phyloP scores from a whole-genome alignment of 2,113 vertebrate genomes.

The Notechis scutatus region DNA sequence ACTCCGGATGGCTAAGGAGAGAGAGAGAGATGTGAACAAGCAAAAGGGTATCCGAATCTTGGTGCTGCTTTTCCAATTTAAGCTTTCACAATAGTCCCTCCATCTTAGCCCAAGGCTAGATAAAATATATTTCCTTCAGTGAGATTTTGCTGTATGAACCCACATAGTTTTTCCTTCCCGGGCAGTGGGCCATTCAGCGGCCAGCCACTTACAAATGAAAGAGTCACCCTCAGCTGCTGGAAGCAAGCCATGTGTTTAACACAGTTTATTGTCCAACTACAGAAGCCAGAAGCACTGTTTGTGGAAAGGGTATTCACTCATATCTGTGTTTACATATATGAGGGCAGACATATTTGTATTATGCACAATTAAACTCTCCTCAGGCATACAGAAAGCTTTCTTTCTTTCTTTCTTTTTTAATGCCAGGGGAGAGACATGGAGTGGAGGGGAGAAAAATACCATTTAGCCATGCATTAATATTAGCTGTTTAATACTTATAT shows the following conservation, averaged over 20 bases:
- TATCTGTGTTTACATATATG: slow-evolving; percentile 51
- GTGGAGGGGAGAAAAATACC: neutral
- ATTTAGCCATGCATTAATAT: rapidly evolving
- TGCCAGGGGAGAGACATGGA: neutral
- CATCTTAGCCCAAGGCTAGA: neutral
- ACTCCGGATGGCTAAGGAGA: neutral
- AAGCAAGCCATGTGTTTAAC: slow-evolving; percentile 23
- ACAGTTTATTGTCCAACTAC: slow-evolving; percentile 7
- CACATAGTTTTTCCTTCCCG: neutral
- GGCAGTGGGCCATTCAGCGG: neutral
- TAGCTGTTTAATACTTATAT: neutral
- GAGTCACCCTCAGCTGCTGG: slow-evolving; percentile 17
- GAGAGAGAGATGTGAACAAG: neutral
- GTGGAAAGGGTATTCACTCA: slow-evolving; percentile 44
- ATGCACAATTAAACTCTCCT: slow-evolving; percentile 46
- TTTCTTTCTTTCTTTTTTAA: neutral
- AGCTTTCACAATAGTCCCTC: neutral
- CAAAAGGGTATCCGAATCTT: neutral
- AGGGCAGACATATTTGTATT: slow-evolving; percentile 50
- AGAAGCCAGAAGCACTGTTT: slow-evolving; percentile 45
- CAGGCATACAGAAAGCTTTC: neutral
- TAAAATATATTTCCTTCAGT: neutral
- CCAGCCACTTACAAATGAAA: neutral
- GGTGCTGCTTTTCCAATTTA: neutral
- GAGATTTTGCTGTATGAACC: neutral